Base-by-base conservation (phyloP, 2,888 invertebrate genomes). In the Apomyelois bistriatella region DNA sequence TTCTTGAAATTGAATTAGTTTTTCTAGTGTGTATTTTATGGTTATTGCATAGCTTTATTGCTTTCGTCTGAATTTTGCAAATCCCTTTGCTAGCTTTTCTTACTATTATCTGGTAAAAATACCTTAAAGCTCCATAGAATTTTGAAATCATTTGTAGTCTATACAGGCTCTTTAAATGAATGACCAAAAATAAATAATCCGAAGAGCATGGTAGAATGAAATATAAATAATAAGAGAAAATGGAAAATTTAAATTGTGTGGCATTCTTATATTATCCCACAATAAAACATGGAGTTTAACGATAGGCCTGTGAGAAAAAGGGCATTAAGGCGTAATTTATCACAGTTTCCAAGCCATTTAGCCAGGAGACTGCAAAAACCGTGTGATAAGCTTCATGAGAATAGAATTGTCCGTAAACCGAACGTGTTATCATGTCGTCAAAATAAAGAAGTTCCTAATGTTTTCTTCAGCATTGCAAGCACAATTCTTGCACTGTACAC, bases 281-380 rank as follows among this genome's bases (percentile, higher is more conserved):
- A 78, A 74, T 79, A 80, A 82, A 80, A 78, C 74, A 74, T 67
- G 66, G 65, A 67, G 69, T 76, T 72, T 74, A 72, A 70, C 70
- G 72, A 73, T 76, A 76, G 75, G 75, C 73, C 68, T 66, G 67
- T 69, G 72, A 80, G 73, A 79, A 82, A 87, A 86, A 85, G 79
- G 70, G 74, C 82, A 84, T 88, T 85, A 87, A 74, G 76, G 72
- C 68, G 76, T 82, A 83, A 86, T 88, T 86, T 88, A 89, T 89
- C 87, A 85, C 82, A 76, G 79, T 85, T 87, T 88, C 83, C 77
- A 72, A 74, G 72, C 83, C 88, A 88, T 87, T 89, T 77, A 87
- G 85, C 81, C 80, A 68, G 75, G 74, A 81, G 78, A 77, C 78
- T 77, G 80, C 79, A 82, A 84, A 85, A 85, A 84, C 78, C 76